A percentile compares a stretch with the other conserved stretches of the same genome.
Evolutionary conservation across 2,888 invertebrate genomes (phyloP).

Genomic region (Biston stratarius): DNA sequence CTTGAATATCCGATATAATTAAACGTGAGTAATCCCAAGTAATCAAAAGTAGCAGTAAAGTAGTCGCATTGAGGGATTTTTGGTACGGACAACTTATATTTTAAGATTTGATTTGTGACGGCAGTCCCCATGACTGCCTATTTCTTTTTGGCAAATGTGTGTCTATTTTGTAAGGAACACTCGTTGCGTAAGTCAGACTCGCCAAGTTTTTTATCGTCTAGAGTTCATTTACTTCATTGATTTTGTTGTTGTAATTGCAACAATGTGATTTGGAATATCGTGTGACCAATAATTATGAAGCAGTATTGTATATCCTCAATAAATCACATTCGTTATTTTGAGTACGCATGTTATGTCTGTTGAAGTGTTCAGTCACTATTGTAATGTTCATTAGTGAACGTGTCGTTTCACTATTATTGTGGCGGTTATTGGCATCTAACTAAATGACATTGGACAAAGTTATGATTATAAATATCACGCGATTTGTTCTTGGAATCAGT

Average conservation of each 20-base stretch:
- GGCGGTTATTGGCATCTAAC: constrained; percentile 8
- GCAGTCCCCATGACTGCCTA: too few species aligned
- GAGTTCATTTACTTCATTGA: constrained; percentile 17
- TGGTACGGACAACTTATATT: too few species aligned
- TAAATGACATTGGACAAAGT: constrained; percentile 14
- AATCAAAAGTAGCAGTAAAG: too few species aligned
- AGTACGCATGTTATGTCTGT: constrained; percentile 23
- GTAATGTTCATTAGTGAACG: constrained; percentile 24
- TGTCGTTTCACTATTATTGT: constrained; percentile 1
- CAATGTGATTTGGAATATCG: constrained; percentile 51
- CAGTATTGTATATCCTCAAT: constrained; percentile 34
- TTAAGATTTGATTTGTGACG: too few species aligned
- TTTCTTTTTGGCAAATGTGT: too few species aligned
- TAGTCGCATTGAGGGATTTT: too few species aligned
- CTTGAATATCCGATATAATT: too few species aligned
- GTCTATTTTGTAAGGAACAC: too few species aligned
- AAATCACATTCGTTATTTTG: constrained; percentile 39
- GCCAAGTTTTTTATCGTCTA: constrained; percentile 5
- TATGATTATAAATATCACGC: constrained; percentile 14
- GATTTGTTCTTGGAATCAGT: constrained; percentile 4
- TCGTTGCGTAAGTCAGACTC: too few species aligned
- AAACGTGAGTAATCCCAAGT: too few species aligned
- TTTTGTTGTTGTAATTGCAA: constrained; percentile 46
- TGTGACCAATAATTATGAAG: constrained; percentile 52
- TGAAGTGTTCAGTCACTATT: constrained; percentile 12